These are phyloP conservation scores for Hydroisotoma schaefferi DNA, from an alignment of 2,888 invertebrate genomes.

Conservation along the genomic window DNA sequence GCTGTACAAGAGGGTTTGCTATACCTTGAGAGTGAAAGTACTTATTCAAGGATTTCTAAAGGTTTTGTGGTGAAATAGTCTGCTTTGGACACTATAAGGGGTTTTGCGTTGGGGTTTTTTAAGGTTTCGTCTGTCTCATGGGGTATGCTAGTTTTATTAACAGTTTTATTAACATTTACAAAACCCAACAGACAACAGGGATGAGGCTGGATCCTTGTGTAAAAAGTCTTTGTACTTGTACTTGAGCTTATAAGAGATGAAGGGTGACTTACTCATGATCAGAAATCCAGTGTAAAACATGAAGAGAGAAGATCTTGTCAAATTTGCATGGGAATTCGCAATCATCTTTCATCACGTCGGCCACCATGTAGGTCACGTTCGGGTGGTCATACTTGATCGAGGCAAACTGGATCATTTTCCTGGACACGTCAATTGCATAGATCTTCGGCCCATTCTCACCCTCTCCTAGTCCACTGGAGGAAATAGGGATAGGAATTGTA, in stretches of 20 bases:
- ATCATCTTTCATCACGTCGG: slow-evolving; percentile 46
- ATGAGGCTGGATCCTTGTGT: too few relatives aligned
- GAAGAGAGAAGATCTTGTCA: slow-evolving; percentile 48
- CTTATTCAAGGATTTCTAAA: too few relatives aligned
- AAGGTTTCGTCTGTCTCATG: too few relatives aligned
- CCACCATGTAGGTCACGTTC: slow-evolving; percentile 44
- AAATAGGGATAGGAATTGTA: background rate
- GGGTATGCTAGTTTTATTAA: too few relatives aligned
- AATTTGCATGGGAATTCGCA: slow-evolving; percentile 44
- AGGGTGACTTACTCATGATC: slow-evolving; percentile 42
- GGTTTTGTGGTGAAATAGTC: too few relatives aligned
- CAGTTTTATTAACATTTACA: too few relatives aligned
- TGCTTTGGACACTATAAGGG: too few relatives aligned
- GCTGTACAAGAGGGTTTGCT: too few relatives aligned
- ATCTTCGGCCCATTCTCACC: slow-evolving; percentile 22
- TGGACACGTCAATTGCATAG: slow-evolving; percentile 46
- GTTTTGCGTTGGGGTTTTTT: too few relatives aligned
- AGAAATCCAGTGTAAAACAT: slow-evolving; percentile 48
- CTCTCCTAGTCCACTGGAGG: slow-evolving; percentile 7
- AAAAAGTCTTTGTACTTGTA: background rate
- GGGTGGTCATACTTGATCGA: slow-evolving; percentile 41
- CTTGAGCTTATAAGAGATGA: background rate
- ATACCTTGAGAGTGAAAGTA: too few relatives aligned
- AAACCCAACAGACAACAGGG: too few relatives aligned
- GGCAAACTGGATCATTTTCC: slow-evolving; percentile 48